Conservation (phyloP, 2,113 vertebrate species). For the Canis aureus region DNA sequence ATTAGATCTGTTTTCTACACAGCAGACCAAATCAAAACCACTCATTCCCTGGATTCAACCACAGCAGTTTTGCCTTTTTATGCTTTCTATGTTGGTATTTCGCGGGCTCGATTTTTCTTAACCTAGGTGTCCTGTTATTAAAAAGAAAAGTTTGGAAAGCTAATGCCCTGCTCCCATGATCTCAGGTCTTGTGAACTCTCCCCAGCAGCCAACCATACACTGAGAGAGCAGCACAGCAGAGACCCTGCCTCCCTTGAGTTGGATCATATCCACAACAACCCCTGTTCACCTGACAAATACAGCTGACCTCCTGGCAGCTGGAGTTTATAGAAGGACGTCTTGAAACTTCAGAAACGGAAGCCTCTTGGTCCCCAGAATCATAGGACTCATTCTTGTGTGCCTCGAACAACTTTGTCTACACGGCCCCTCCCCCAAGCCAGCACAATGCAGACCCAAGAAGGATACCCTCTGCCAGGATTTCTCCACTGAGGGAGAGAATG, state of each 20-base stretch:
- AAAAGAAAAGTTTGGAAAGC: background rate
- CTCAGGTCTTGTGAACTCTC: background rate
- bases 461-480: background rate
- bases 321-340: background rate
- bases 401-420: background rate
- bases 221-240: background rate
- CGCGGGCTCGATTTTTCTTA: background rate
- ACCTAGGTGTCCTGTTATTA: background rate
- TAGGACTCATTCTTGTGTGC: background rate
- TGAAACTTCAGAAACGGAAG: background rate
- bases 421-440: rapidly evolving
- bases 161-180: background rate
- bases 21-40: background rate
- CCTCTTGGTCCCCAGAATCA: background rate
- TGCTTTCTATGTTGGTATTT: background rate
- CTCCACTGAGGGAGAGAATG: background rate
- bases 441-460: background rate
- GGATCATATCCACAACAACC: too few relatives aligned
- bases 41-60: background rate
- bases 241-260: background rate
- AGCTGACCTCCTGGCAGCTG: background rate
- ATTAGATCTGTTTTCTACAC: background rate
- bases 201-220: background rate
- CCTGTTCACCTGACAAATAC: background rate
- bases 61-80: background rate